Percentiles rank a stretch among this genome's conserved stretches.
These are phyloP conservation scores for Mystacides longicornis DNA, from an alignment of 2,888 invertebrate genomes.

Conservation along the genomic window DNA sequence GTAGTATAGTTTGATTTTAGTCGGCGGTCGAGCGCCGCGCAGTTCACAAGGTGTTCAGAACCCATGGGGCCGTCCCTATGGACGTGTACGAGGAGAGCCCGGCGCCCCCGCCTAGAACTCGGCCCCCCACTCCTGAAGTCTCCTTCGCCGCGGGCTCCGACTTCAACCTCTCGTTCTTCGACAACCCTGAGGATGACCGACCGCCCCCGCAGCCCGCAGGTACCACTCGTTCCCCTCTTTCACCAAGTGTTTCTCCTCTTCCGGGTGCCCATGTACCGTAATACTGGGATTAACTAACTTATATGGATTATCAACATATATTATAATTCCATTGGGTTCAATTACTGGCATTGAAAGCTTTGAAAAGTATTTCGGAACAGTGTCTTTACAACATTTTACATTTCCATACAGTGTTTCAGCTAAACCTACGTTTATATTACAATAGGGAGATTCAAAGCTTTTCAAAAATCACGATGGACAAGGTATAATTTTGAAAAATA, in stretches of 20 bases:
- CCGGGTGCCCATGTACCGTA: not conserved
- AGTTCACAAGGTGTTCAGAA: constrained; percentile 29
- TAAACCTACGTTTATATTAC: no score
- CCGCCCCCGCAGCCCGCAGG: constrained; percentile 29
- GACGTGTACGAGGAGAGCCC: constrained; percentile 24
- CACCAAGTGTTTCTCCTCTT: constrained; percentile 12
- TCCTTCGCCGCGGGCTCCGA: constrained; percentile 68
- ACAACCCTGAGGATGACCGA: constrained; percentile 50
- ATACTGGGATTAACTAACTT: not conserved
- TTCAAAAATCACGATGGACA: no score
- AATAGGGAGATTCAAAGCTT: no score
- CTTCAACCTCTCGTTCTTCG: constrained; percentile 76
- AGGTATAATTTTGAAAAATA: no score
- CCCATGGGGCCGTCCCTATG: constrained; percentile 25
- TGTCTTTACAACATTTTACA: no score
- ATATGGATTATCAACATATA: no score
- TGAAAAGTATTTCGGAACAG: no score
- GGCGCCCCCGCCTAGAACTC: constrained; percentile 55
- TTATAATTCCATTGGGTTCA: no score
- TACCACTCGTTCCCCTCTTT: constrained; percentile 19
- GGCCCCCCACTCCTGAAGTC: constrained; percentile 56
- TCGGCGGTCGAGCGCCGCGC: constrained; percentile 34
- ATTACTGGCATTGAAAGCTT: no score
- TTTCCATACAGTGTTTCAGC: no score
- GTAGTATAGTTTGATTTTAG: constrained; percentile 26